Conservation (phyloP, 2,797 vertebrate genomes). For the Lemur catta region DNA sequence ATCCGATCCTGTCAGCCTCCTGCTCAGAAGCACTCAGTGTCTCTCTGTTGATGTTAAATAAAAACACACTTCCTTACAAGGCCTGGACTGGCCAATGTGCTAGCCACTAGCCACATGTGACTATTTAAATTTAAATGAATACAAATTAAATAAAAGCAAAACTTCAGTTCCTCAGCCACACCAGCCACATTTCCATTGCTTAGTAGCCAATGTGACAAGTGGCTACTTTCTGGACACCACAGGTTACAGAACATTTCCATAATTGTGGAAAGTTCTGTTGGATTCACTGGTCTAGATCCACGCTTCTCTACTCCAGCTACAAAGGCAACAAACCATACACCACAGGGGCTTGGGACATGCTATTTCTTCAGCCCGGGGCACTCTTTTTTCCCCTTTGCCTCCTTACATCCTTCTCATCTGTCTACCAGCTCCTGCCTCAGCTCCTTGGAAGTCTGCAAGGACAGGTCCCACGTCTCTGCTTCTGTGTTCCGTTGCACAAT, state of each 20-base stretch:
- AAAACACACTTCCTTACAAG: not conserved
- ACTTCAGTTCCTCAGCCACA: not conserved
- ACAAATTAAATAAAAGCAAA: not conserved
- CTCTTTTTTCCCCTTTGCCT: not conserved
- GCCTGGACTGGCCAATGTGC: not conserved
- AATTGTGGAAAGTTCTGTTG: not conserved
- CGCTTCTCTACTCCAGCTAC: not conserved
- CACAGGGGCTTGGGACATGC: too few relatives aligned
- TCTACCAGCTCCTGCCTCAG: not conserved
- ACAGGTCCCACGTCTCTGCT: not conserved
- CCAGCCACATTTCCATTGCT: not conserved
- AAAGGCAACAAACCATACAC: rapidly evolving
- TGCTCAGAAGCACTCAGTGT: not conserved
- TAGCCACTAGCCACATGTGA: not conserved
- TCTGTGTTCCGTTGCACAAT: not conserved
- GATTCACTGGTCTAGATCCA: not conserved
- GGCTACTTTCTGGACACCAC: not conserved
- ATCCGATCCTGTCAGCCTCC: not conserved
- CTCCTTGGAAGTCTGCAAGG: not conserved
- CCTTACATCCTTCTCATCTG: not conserved
- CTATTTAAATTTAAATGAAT: not conserved
- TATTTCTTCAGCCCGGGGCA: too few relatives aligned
- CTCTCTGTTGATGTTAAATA: not conserved
- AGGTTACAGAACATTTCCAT: not conserved
- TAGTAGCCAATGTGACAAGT: not conserved